Conservation (phyloP, 2,113 vertebrate genomes). For the Ictidomys tridecemlineatus region DNA sequence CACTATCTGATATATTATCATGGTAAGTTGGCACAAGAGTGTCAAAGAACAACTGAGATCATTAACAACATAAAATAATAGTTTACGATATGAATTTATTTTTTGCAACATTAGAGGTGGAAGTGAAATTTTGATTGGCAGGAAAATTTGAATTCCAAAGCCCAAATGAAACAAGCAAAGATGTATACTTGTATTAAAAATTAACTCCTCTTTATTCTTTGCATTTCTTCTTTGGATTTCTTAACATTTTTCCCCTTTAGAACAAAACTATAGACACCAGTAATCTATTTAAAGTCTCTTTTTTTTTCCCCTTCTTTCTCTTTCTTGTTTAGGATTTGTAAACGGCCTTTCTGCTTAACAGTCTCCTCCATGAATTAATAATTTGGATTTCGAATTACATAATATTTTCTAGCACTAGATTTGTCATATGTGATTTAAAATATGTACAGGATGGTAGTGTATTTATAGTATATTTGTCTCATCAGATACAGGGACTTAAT, state of each 20-base stretch:
- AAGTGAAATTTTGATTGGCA: background rate
- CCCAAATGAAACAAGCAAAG: background rate
- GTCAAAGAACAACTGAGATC: background rate
- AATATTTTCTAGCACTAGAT: slow-evolving; percentile 35
- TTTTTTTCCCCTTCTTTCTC: background rate
- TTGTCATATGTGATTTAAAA: slow-evolving; percentile 54
- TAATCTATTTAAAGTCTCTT: background rate
- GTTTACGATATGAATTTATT: background rate
- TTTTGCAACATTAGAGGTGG: background rate
- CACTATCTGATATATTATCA: background rate
- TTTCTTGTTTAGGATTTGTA: background rate
- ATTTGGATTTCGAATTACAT: slow-evolving; percentile 68
- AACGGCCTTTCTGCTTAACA: slow-evolving; percentile 45
- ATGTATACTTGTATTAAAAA: background rate
- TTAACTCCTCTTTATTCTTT: background rate
- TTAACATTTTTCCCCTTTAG: slow-evolving; percentile 15
- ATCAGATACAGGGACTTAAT: background rate
- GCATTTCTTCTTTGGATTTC: background rate
- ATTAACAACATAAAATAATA: background rate
- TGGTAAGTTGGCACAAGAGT: background rate
- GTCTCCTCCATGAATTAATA: slow-evolving; percentile 51
- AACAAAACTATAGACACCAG: background rate
- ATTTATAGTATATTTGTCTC: slow-evolving; percentile 62
- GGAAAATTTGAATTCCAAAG: background rate
- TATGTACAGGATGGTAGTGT: background rate